Conservation (phyloP, 2,797 vertebrate species). For the Melanogrammus aeglefinus region DNA sequence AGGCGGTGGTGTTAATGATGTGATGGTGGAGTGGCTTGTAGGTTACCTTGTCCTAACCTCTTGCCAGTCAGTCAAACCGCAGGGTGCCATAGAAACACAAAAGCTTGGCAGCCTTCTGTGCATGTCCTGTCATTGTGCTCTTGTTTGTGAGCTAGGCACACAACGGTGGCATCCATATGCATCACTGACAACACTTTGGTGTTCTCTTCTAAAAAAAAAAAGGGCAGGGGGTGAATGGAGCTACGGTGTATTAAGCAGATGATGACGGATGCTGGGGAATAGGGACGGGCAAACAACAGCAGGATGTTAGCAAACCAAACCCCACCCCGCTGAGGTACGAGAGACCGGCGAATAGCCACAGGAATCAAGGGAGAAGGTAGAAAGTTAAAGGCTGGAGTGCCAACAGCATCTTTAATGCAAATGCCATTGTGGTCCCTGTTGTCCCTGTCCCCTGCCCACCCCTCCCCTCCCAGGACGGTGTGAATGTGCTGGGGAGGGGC, state of each 20-base stretch:
- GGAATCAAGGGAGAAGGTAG: conserved; percentile 26
- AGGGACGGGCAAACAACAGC: conserved; percentile 38
- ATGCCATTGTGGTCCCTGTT: conserved; percentile 34
- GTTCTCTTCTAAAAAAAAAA: conserved; percentile 12
- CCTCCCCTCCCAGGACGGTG: background rate
- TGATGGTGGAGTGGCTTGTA: background rate
- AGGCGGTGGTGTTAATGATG: background rate
- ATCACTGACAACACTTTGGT: background rate
- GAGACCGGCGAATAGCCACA: conserved; percentile 32
- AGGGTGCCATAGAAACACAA: conserved; percentile 44
- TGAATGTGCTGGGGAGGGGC: conserved; percentile 24
- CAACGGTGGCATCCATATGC: background rate
- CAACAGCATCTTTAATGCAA: conserved; percentile 41
- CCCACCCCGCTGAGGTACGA: conserved; percentile 14
- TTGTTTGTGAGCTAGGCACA: background rate
- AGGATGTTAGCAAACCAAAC: conserved; percentile 29
- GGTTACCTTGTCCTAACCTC: conserved; percentile 8
- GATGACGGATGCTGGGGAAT: conserved; percentile 23
- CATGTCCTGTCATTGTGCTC: conserved; percentile 32
- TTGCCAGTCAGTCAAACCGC: conserved; percentile 40
- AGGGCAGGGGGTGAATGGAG: conserved; percentile 40
- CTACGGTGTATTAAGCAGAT: conserved; percentile 28
- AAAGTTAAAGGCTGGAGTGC: conserved; percentile 25
- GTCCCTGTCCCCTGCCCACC: background rate
- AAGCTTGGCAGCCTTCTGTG: conserved; percentile 29